A percentile compares a stretch with the other conserved stretches of the same genome.
phyloP scores from a whole-genome alignment of 2,797 vertebrate species.

The Crax fasciolata region DNA sequence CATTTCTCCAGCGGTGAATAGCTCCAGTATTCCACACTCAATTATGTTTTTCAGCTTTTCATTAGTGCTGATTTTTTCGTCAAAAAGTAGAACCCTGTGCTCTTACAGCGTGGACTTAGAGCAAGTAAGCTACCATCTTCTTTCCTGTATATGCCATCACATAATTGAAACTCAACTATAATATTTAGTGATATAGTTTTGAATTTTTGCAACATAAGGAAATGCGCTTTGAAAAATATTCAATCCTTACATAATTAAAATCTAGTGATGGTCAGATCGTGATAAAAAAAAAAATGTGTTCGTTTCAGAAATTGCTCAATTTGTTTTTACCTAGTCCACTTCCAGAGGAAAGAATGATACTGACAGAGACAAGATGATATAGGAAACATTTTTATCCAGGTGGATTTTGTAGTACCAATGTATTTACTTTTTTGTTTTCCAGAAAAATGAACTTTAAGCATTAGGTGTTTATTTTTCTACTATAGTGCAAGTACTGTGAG shows the following conservation, averaged over 20 bases:
- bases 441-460: slow-evolving; percentile 14
- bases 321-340: neutral
- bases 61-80: slow-evolving; percentile 82
- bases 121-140: slow-evolving; percentile 73
- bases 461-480: neutral
- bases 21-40: slow-evolving; percentile 76
- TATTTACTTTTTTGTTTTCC: slow-evolving; percentile 1
- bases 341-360: neutral
- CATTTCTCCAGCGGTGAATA: slow-evolving; percentile 69
- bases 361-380: neutral
- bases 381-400: neutral
- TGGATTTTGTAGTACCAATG: neutral
- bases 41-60: slow-evolving; percentile 85
- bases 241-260: neutral
- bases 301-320: neutral
- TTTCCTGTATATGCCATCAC: slow-evolving; percentile 50
- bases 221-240: slow-evolving; percentile 46
- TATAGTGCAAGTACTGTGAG: neutral
- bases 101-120: slow-evolving; percentile 65
- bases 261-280: neutral
- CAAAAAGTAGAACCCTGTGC: slow-evolving; percentile 78
- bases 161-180: slow-evolving; percentile 67
- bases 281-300: neutral
- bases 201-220: slow-evolving; percentile 32
- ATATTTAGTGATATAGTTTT: slow-evolving; percentile 68